Base-by-base conservation (phyloP, 1,140 invertebrate genomes). In the Heliothis subflexa region DNA sequence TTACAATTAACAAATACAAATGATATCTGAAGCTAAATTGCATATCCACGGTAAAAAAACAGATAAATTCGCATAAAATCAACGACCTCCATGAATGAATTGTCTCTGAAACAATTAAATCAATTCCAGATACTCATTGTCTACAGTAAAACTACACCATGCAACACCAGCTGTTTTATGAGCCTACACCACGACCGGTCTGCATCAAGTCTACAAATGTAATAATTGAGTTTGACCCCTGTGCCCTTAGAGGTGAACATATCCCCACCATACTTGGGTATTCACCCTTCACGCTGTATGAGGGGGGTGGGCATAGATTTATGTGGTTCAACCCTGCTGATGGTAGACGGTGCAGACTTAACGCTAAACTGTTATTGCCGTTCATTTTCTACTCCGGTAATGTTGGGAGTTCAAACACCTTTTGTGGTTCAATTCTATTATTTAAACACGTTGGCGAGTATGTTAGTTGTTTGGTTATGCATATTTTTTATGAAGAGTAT, bases 291-390 rank as follows among this genome's bases (percentile, higher is more conserved):
- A 28, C 59, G 64, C 40, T n/a, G 45, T 40, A 75, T 75, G 59
- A 64, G 59, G 73, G 73, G 52, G 16, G 25, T 45, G 52, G 16
- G 25, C 49, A 64, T 64, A 75, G 73, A 75, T 75, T 75, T 75
- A 75, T 75, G 73, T n/a, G 73, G 5, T 47, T 45, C 59, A 68
- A 55, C 64, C 54, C 14, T 64, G 54, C 78, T 72, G 78, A 71
- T 79, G 78, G 62, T 59, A 64, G 12, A 49, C 47, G 73, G 64
- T 40, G 25, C 59, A 25, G 50, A 45, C 72, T 70, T 80, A 70
- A 79, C 71, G 71, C 25, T 79, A 79, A 25, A 80, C 54, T 76
- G 78, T 80, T 80, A 80, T 76, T 66, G 66, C 78, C n/a, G 66
- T 76, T 71, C 78, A 80, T 80, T 80, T 80, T 80, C 78, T 72